Evolutionary conservation across 2,113 vertebrate genomes (phyloP), one percentile per base, ranked within the genome.

Genomic region (Nothocercus julius): DNA sequence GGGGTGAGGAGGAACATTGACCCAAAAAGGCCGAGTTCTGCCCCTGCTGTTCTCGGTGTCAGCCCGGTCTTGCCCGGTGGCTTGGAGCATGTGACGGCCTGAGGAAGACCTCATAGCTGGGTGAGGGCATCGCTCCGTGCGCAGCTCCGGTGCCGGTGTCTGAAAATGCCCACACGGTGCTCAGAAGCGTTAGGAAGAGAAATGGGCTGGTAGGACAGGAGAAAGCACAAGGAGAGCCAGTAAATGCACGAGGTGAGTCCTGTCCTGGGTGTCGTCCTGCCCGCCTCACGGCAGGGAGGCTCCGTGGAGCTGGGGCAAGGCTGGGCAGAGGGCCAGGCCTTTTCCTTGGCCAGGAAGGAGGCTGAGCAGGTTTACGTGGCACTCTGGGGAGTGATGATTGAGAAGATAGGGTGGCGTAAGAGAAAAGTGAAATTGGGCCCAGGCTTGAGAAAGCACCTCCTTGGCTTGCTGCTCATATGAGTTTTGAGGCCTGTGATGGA

Each of bases 381-480:
- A 49, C 75, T 5, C 62, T 54, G 78, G 87, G 66, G 82, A 93
- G 87, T 5, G 69, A 28, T 1, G 16, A 56, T 38, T 1, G 36
- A 25, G 30, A 64, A 78, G 89, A 83, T 6, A 5, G 0, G 19
- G 72, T 67, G 73, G 89, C 51, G 95, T n/a, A 21, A 40, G 61
- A 45, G 64, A 2, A 6, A 30, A 69, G 45, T 2, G 81, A 42
- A 51, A 25, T 1, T 21, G 36, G 85, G 83, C 94, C 90, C 58
- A 34, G 73, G 68, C 72, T 30, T 2, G 16, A 69, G 64, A 7
- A 5, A 22, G 54, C 1, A 1, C 5, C 13, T 4, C 4, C 5
- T 38, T 7, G 5, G 0, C n/a, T 7, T 4, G 0, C 67, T 13
- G 59, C 64, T 47, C 5, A 0, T 5, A 1, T 0, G 5, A 10